phyloP scores from a whole-genome alignment of 1,140 invertebrate species.

The Bombus terrestris region DNA sequence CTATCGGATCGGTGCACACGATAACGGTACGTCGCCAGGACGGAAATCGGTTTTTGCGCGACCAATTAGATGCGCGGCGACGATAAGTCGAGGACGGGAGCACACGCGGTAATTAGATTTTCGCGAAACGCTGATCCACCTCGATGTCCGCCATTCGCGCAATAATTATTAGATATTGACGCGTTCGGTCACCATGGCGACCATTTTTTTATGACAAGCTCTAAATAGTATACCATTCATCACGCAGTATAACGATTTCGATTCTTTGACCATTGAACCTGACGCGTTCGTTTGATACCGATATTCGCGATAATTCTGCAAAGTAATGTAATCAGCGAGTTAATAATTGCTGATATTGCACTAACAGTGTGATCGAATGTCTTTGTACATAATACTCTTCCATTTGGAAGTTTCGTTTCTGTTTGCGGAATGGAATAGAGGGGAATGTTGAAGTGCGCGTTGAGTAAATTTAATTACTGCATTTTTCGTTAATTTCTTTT shows the following conservation, averaged over 20 bases:
- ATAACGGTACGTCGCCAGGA: slow-evolving; percentile 19
- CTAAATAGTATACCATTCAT: not conserved
- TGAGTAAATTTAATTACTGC: too few relatives aligned
- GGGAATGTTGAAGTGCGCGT: not conserved
- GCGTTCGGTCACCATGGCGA: not conserved
- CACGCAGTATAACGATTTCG: not conserved
- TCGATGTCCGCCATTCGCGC: not conserved
- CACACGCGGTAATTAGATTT: slow-evolving; percentile 43
- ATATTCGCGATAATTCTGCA: not conserved
- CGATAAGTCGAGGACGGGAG: slow-evolving; percentile 44
- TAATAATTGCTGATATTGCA: slow-evolving; percentile 1
- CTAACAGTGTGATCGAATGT: not conserved
- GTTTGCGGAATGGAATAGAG: not conserved
- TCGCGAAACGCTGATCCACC: slow-evolving; percentile 30
- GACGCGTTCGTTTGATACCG: not conserved
- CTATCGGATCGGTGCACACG: slow-evolving; percentile 38
- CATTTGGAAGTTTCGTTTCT: not conserved
- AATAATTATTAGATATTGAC: slow-evolving; percentile 48
- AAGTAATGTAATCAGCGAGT: not conserved
- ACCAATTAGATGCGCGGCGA: slow-evolving; percentile 37
- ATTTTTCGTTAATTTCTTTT: too few relatives aligned
- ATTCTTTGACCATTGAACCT: not conserved
- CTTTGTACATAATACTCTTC: not conserved
- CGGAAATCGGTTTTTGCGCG: slow-evolving; percentile 44
- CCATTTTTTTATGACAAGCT: not conserved